phyloP scores from a whole-genome alignment of 30 jellyfish, hydroid and myxozoan species.

The Aurelia aurita region DNA sequence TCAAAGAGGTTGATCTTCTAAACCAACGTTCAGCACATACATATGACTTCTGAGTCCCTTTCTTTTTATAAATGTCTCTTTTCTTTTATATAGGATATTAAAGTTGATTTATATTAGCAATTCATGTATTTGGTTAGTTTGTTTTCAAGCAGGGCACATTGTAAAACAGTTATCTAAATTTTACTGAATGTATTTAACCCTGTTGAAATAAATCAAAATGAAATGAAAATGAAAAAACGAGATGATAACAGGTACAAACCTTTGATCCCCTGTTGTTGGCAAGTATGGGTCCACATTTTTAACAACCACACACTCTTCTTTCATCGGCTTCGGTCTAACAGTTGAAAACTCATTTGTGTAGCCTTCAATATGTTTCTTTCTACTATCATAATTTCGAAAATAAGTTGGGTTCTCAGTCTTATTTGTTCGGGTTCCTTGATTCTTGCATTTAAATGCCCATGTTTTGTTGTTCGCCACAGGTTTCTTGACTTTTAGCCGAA shows the following conservation, averaged over 20 bases:
- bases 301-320: not conserved
- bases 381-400: conserved; percentile 22
- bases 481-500: conserved; percentile 30
- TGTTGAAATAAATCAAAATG: too few relatives aligned
- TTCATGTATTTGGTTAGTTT: too few relatives aligned
- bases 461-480: not conserved
- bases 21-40: too few relatives aligned
- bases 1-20: too few relatives aligned
- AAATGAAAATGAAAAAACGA: too few relatives aligned
- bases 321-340: not conserved
- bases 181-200: too few relatives aligned
- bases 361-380: conserved; percentile 38
- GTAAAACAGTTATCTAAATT: too few relatives aligned
- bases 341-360: conserved; percentile 52
- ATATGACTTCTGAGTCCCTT: too few relatives aligned
- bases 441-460: not conserved
- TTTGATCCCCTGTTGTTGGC: conserved; percentile 39
- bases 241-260: conserved; percentile 8
- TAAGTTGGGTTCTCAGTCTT: not conserved
- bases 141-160: too few relatives aligned
- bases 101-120: too few relatives aligned
- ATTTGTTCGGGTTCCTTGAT: not conserved
- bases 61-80: too few relatives aligned
- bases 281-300: conserved; percentile 51
- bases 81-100: too few relatives aligned